Evolutionary conservation across 2,797 vertebrate genomes (phyloP).

Genomic region (Sebastes baramenuke): DNA sequence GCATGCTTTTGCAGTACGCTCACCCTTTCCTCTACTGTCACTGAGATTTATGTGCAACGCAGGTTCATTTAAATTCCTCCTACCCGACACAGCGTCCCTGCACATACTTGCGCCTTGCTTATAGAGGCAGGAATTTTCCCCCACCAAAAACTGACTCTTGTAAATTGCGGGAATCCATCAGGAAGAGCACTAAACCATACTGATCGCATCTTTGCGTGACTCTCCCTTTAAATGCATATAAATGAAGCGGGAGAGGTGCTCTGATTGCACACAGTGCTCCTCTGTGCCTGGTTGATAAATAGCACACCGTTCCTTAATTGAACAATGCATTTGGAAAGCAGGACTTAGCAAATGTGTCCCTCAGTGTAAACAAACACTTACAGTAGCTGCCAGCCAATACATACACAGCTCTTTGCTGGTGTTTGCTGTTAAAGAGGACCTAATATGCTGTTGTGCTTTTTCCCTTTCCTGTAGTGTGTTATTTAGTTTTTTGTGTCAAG

Average conservation of each 20-base stretch:
- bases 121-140: neutral
- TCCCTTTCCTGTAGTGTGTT: too few species aligned
- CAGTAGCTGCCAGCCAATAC: neutral
- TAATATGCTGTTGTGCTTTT: too few species aligned
- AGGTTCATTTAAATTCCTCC: slow-evolving; percentile 35
- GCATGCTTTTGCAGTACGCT: neutral
- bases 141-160: neutral
- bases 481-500: too few species aligned
- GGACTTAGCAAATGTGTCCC: neutral
- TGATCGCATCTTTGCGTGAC: neutral
- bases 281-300: slow-evolving; percentile 25
- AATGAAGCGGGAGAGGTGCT: neutral
- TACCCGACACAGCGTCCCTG: neutral
- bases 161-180: slow-evolving; percentile 15
- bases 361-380: slow-evolving; percentile 9
- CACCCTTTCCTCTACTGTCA: slow-evolving; percentile 12
- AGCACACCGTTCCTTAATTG: neutral
- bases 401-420: neutral
- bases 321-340: neutral
- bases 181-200: neutral
- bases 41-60: slow-evolving; percentile 52
- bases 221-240: slow-evolving; percentile 10
- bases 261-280: neutral
- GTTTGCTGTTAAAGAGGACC: neutral
- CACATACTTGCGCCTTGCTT: neutral